Evolutionary conservation across 1,140 invertebrate genomes (phyloP), one percentile per base, ranked within the genome.

Genomic region (Ruditapes philippinarum): DNA sequence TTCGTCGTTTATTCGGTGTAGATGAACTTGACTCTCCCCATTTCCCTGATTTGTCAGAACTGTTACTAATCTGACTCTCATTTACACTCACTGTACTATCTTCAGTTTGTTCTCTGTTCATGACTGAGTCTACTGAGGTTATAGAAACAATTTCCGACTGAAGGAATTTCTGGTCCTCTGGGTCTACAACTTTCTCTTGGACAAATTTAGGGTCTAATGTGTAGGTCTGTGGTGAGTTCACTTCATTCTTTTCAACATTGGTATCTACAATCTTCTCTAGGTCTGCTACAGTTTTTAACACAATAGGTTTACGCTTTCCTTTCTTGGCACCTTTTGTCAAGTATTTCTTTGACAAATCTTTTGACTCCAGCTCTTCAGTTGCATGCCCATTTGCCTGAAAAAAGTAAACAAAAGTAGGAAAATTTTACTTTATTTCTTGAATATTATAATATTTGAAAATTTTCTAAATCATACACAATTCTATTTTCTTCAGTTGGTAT

Each of bases 121-220:
- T 49, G 33, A 73, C 14, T 12, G 65, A 70, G 36, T 45, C 38
- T 9, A 84, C 22, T 42, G 82, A 54, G 11, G 82, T 84, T 73
- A 84, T 84, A 28, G 82, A 84, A 38, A 84, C 40, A 33, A 84
- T 84, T 54, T 84, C 82, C 17, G 82, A 73, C 31, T 84, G 40
- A 12, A 84, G 60, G 45, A 84, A 84, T 19, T 73, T 84, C 33
- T 28, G 4, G 19, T 42, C 62, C 5, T 73, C 82, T 51, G 82
- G 65, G 45, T 73, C 65, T 33, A 38, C 14, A 33, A 68, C 62
- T 40, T 49, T 31, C 28, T 84, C 33, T 17, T 25, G n/a, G 49
- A 68, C 40, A 22, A 84, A 65, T 17, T 31, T 11, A 33, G 60
- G 42, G 65, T 84, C 65, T 22, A 84, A n/a, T 28, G 36, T 70